Evolutionary conservation across 2,797 vertebrate species (phyloP), one percentile per base, ranked within the genome.

Genomic region (Molossus alvarezi): DNA sequence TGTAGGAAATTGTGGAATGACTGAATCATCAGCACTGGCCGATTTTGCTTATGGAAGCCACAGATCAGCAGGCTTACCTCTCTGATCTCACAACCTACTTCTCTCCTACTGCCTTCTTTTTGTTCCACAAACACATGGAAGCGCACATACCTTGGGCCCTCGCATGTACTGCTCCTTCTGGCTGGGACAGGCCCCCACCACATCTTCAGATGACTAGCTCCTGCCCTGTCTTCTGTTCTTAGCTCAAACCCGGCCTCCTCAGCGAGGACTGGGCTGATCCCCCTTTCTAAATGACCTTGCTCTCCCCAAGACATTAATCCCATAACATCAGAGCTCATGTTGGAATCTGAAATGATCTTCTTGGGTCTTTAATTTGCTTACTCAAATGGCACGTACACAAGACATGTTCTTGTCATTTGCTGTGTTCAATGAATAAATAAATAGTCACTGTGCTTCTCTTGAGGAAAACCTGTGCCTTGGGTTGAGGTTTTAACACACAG

Each of bases 341-440:
- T 25, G 80, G 81, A 82, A 91, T 71, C 91, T 64, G 27, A 81
- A 93, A 69, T 41, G 60, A 33, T 55, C 69, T 55, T 82, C 57
- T 73, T 33, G 71, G 29, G 53, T 55, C 90, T 81, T 69, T 33
- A 75, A 81, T 81, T 27, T 82, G 73, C 82, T 87, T 62, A 60
- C 17, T 75, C 67, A 45, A 29, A 60, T 57, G 69, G 53, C 75
- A 76, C 53, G 45, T 15, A 41, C 85, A 80, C 11, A 82, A 82
- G 65, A 53, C 69, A 29, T 82, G 90, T 87, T 82, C 67, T 81
- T 57, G 67, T 69, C 60, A 60, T 73, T 75, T 67, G 55, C 53
- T 75, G 20, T 53, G 60, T 81, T 76, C 17, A 75, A 81, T 33
- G n/a, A 81, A 75, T 79, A 80, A 84, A 29, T 15, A 69, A 10